Conservation (phyloP, 2,797 vertebrate species). For the Alosa sapidissima region DNA sequence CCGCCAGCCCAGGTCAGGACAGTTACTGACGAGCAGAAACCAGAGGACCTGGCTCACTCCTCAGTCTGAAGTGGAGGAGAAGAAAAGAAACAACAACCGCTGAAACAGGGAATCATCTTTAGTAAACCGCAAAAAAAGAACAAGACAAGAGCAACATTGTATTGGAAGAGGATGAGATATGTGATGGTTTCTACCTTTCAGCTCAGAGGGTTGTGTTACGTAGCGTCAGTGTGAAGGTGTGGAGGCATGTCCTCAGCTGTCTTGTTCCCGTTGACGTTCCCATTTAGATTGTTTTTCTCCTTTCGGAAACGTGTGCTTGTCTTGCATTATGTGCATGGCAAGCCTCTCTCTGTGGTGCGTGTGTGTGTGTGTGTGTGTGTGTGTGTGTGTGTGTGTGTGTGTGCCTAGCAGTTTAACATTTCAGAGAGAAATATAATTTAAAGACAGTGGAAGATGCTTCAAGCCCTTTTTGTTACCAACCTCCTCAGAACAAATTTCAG, state of each 20-base stretch:
- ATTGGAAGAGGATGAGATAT: background rate
- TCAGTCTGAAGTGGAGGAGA: background rate
- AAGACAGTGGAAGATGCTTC: conserved; percentile 58
- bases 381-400: conserved; percentile 35
- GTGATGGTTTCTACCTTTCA: conserved; percentile 25
- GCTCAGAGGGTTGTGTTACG: background rate
- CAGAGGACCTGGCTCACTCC: background rate
- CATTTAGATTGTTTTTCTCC: conserved; percentile 34
- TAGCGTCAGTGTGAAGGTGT: conserved; percentile 7
- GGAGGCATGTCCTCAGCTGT: conserved; percentile 46
- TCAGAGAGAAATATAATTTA: background rate
- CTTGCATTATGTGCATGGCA: conserved; percentile 37
- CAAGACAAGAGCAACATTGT: background rate
- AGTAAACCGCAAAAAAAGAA: conserved; percentile 25
- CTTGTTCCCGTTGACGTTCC: conserved; percentile 43
- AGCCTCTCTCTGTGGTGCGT: conserved; percentile 13
- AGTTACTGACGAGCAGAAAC: conserved; percentile 45
- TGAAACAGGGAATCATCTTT: conserved; percentile 27
- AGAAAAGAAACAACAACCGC: background rate
- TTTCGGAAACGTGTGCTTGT: conserved; percentile 35
- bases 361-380: conserved; percentile 30
- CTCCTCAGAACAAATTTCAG: conserved; percentile 41
- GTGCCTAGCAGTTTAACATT: conserved; percentile 9
- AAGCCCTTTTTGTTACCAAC: conserved; percentile 29
- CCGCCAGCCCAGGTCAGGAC: conserved; percentile 1